phyloP scores from a whole-genome alignment of 1,140 invertebrate genomes.

The Sitodiplosis mosellana region DNA sequence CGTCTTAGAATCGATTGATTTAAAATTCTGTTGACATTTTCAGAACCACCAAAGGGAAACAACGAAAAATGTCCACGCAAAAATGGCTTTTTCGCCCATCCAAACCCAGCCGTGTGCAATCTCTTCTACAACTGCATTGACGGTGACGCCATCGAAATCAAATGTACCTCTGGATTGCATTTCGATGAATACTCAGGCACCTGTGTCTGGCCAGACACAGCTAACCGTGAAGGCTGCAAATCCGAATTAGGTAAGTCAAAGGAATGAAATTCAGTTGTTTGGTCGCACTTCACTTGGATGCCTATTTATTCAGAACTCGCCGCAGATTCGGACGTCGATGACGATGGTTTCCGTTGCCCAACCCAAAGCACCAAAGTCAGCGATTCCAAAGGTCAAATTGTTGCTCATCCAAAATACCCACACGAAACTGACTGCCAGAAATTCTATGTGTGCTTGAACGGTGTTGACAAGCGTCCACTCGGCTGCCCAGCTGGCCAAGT shows the following conservation, averaged over 20 bases:
- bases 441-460: slow-evolving; percentile 69
- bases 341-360: slow-evolving; percentile 69
- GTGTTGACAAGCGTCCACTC: slow-evolving; percentile 63
- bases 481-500: slow-evolving; percentile 70
- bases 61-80: slow-evolving; percentile 49
- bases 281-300: not conserved
- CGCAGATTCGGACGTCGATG: slow-evolving; percentile 37
- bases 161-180: slow-evolving; percentile 67
- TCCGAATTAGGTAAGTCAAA: slow-evolving; percentile 27
- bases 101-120: slow-evolving; percentile 59
- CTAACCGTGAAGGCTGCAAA: slow-evolving; percentile 52
- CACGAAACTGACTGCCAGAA: slow-evolving; percentile 75
- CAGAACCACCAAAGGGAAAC: slow-evolving; percentile 56
- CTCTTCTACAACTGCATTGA: slow-evolving; percentile 80
- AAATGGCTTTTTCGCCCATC: slow-evolving; percentile 79
- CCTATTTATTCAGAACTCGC: not conserved
- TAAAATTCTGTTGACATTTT: slow-evolving; percentile 3
- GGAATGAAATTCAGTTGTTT: no score
- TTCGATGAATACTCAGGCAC: slow-evolving; percentile 68
- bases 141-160: slow-evolving; percentile 58
- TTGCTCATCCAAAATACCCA: slow-evolving; percentile 72
- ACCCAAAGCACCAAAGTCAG: slow-evolving; percentile 36
- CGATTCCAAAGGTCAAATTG: slow-evolving; percentile 46
- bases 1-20: not conserved
- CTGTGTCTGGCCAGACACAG: slow-evolving; percentile 73